Base-by-base conservation (phyloP, 1,140 invertebrate species). In the Lepeophtheirus salmonis region DNA sequence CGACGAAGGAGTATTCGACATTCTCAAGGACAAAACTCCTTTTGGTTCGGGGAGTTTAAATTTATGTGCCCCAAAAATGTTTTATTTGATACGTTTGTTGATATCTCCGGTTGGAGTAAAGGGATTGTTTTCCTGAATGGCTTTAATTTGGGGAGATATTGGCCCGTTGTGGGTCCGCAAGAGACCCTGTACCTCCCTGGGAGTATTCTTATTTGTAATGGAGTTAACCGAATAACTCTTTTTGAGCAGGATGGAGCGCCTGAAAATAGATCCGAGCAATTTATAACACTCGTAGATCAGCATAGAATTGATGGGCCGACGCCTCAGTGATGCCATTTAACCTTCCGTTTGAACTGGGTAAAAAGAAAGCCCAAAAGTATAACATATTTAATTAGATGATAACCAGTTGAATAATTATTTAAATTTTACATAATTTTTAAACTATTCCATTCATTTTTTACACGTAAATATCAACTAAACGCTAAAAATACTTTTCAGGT, bases 71-170 rank as follows among this genome's bases (percentile, higher is more conserved):
- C 23, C 2, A 16, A 30, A 57, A 24, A 17, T n/a, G 3, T 17
- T 1, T 67, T 69, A 21, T 55, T 61, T 10, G 72, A 73, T 64
- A 73, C 72, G 2, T 73, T 66, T 56, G 18, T 73, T 6, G 71
- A 75, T 64, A 70, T 75, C 67, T 64, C 65, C 23, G 64, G 64
- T 1, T 77, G 76, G 76, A 67, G 65, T 17, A 75, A 74, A 69
- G 80, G 80, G 10, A 69, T 79, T 54, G 76, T 79, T n/a, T 74
- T 80, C 61, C 64, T 82, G 0, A 82, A 82, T 70, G 79, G 77
- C 3, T 77, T 79, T 64, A 78, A 80, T 65, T 66, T 82, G 51
- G 79, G 79, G 12, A 67, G 80, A 53, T 80, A 80, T 67, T 78
- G 74, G 74, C 62, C 65, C 13, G 50, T 67, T 67, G 16, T 68